A percentile compares a stretch with the other conserved stretches of the same genome.
Conservation (phyloP, 92 coral and sea anemone species). For the Umimayanthus chanpuru region DNA sequence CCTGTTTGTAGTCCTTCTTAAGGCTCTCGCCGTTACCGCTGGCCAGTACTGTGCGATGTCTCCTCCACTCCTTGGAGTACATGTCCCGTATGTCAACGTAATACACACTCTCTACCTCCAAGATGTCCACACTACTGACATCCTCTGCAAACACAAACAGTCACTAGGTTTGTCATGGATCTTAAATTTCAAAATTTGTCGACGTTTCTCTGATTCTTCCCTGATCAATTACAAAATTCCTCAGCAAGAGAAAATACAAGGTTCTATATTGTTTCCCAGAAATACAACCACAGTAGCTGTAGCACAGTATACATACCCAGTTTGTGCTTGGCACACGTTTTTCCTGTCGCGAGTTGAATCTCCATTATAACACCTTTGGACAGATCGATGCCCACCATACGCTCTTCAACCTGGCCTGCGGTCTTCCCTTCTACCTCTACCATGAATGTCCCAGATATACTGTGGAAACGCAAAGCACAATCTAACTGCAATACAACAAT, state of each 20-base stretch:
- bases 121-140: constrained; percentile 89
- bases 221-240: too few relatives aligned
- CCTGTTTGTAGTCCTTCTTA: constrained; percentile 75
- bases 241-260: too few relatives aligned
- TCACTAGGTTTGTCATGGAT: too few relatives aligned
- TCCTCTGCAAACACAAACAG: constrained; percentile 57
- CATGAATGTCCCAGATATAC: constrained; percentile 87
- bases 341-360: constrained; percentile 79
- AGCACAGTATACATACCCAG: constrained; percentile 57
- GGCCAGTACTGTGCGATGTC: constrained; percentile 61
- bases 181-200: too few relatives aligned
- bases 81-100: constrained; percentile 91
- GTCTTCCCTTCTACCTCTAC: constrained; percentile 66
- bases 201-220: too few relatives aligned
- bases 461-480: neutral
- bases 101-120: constrained; percentile 70
- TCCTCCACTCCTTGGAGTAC: constrained; percentile 83
- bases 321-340: constrained; percentile 80
- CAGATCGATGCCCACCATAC: constrained; percentile 95
- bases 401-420: constrained; percentile 66
- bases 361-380: constrained; percentile 87
- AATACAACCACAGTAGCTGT: neutral
- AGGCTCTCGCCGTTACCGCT: constrained; percentile 46
- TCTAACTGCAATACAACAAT: too few relatives aligned
- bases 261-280: too few relatives aligned